Evolutionary conservation across 2,888 invertebrate species (phyloP), one percentile per base, ranked within the genome.

Genomic region (Agrenia bidenticulata): DNA sequence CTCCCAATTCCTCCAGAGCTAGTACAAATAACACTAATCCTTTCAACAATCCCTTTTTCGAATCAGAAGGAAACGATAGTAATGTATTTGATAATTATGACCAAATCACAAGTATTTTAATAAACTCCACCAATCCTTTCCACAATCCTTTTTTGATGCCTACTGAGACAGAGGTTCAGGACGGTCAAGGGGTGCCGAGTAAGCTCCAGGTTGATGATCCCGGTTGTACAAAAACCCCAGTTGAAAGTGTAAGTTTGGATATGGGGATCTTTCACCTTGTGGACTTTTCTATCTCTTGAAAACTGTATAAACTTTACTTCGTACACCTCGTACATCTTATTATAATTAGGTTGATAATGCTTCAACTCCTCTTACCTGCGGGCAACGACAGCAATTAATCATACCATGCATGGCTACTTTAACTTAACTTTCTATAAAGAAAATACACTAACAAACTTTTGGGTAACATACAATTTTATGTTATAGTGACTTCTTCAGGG

Each of bases 121-220:
- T 73, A 49, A 69, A 66, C 27, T 72, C 72, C 21, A 74, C 67
- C 21, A 75, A 75, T 62, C 75, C 75, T 27, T 75, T 75, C 65
- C 73, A 73, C 54, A 75, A 75, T 66, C 75, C 75, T 41, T 75
- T 75, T 66, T 70, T 75, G 13, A 69, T 66, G 67, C 58, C 69
- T 45, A 26, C 56, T 63, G 65, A 72, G 51, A 62, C 64, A 63
- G 69, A 69, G 69, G 41, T 60, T 57, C 55, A 58, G 39, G 58
- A 59, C 60, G 54, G 60, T 61, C 72, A 61, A 60, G 67, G 63
- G 67, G 67, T 66, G 69, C 59, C 65, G 68, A 66, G 65, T 69
- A 69, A 68, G 60, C 67, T 70, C 63, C 66, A 69, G 66, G 70
- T 67, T 68, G 70, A 70, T 58, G 69, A 69, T 60, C 56, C n/a